Conservation (phyloP, 2,797 vertebrate species). For the Acanthopagrus latus region DNA sequence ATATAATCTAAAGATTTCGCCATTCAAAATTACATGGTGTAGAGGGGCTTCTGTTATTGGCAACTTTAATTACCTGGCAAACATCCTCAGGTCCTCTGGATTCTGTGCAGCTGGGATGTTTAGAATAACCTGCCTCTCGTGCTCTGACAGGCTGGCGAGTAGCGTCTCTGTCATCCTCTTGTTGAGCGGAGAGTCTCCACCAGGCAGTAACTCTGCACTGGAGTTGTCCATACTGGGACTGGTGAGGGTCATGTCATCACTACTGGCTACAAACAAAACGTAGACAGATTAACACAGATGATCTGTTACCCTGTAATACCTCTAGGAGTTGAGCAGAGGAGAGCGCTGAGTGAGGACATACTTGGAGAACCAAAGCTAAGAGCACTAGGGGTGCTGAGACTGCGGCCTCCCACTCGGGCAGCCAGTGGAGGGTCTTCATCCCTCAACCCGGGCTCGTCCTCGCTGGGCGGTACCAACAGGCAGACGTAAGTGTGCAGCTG, state of each 20-base stretch:
- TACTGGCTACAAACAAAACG: constrained; percentile 88
- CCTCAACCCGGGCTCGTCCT: constrained; percentile 84
- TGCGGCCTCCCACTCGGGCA: constrained; percentile 89
- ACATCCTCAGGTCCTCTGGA: constrained; percentile 95
- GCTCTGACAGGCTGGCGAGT: constrained; percentile 93
- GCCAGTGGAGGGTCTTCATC: constrained; percentile 89
- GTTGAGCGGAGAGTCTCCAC: constrained; percentile 95
- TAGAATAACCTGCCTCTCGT: constrained; percentile 93
- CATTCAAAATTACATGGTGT: not conserved
- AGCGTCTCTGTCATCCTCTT: constrained; percentile 96
- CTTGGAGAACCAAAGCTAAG: constrained; percentile 98
- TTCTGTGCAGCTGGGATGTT: constrained; percentile 95
- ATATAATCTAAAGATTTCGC: not conserved
- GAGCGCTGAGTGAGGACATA: constrained; percentile 73
- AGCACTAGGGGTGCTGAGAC: constrained; percentile 95
- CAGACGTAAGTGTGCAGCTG: constrained; percentile 98
- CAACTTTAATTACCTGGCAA: constrained; percentile 81
- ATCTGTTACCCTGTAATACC: not conserved
- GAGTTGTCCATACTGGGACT: constrained; percentile 99
- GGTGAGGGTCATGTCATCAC: constrained; percentile 98
- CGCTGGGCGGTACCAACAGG: constrained; percentile 91
- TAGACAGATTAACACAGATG: constrained; percentile 7
- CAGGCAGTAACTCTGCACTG: constrained; percentile 94
- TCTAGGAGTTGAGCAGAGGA: not conserved
- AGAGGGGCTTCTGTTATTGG: not conserved